These are phyloP conservation scores for Blastobasis adustella DNA, from an alignment of 2,888 invertebrate species.

Conservation along the genomic window DNA sequence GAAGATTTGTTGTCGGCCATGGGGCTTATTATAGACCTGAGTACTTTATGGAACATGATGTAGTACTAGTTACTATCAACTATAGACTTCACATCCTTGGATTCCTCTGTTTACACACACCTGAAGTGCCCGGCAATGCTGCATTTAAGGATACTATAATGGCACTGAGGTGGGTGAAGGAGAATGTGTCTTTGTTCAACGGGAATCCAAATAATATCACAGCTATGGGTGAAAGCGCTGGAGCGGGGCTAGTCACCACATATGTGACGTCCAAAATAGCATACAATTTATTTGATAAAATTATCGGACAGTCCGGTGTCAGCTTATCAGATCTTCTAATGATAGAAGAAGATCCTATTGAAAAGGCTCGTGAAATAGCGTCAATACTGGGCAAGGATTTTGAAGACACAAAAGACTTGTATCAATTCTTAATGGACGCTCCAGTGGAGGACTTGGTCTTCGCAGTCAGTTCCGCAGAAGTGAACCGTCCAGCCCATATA, in stretches of 20 bases:
- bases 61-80: slow-evolving; percentile 54
- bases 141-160: slow-evolving; percentile 50
- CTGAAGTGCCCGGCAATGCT: slow-evolving; percentile 57
- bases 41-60: slow-evolving; percentile 44
- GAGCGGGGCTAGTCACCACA: slow-evolving; percentile 34
- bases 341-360: slow-evolving; percentile 39
- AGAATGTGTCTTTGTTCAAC: slow-evolving; percentile 47
- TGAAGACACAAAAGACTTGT: slow-evolving; percentile 25
- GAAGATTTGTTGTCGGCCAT: slow-evolving; percentile 68
- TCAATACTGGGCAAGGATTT: slow-evolving; percentile 36
- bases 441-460: slow-evolving; percentile 42
- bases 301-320: slow-evolving; percentile 50
- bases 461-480: slow-evolving; percentile 34
- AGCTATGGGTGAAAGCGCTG: slow-evolving; percentile 57
- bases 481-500: slow-evolving; percentile 25
- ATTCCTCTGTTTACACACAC: slow-evolving; percentile 46
- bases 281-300: slow-evolving; percentile 39
- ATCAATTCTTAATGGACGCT: slow-evolving; percentile 32
- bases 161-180: slow-evolving; percentile 54
- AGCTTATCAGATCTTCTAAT: slow-evolving; percentile 43
- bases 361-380: slow-evolving; percentile 36
- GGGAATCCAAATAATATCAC: slow-evolving; percentile 49
- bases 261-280: slow-evolving; percentile 46
- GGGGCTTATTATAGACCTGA: slow-evolving; percentile 65
- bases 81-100: slow-evolving; percentile 54